Percentiles rank a stretch among this genome's conserved stretches.
Evolutionary conservation across 2,888 invertebrate species (phyloP).

Genomic region (Gymnocheta viridis): DNA sequence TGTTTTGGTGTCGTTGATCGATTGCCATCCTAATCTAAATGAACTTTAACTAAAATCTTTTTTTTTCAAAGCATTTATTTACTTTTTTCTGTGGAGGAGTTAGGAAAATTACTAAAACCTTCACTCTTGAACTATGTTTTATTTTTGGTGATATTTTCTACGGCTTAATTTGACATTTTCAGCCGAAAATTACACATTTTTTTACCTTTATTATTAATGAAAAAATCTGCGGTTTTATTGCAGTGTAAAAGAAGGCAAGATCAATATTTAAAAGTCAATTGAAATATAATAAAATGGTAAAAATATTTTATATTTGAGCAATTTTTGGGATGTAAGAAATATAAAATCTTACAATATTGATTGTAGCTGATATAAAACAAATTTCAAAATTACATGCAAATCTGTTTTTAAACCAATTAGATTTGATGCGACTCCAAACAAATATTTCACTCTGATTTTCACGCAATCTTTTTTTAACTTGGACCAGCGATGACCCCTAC

Average conservation of each 20-base stretch:
- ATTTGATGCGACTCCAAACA: no score
- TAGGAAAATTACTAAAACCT: constrained; percentile 69
- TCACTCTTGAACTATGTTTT: constrained; percentile 71
- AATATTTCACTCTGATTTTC: no score
- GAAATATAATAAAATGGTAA: not conserved
- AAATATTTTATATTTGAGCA: not conserved
- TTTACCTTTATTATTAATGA: not conserved
- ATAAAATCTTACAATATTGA: no score
- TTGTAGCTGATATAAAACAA: no score
- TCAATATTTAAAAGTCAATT: not conserved
- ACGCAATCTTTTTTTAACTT: no score
- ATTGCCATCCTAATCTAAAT: constrained; percentile 68
- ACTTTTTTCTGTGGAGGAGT: constrained; percentile 41
- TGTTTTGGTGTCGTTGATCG: constrained; percentile 56
- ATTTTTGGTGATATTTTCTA: constrained; percentile 1
- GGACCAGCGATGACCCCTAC: no score
- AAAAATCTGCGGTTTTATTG: not conserved
- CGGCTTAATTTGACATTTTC: constrained; percentile 64
- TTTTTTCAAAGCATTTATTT: constrained; percentile 42
- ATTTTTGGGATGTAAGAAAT: not conserved
- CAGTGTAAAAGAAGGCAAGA: constrained; percentile 10
- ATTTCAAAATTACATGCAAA: no score
- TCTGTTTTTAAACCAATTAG: no score
- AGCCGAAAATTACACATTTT: constrained; percentile 28
- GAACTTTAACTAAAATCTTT: constrained; percentile 66